Evolutionary conservation across 2,888 invertebrate genomes (phyloP).

Genomic region (Temnothorax unifasciatus): DNA sequence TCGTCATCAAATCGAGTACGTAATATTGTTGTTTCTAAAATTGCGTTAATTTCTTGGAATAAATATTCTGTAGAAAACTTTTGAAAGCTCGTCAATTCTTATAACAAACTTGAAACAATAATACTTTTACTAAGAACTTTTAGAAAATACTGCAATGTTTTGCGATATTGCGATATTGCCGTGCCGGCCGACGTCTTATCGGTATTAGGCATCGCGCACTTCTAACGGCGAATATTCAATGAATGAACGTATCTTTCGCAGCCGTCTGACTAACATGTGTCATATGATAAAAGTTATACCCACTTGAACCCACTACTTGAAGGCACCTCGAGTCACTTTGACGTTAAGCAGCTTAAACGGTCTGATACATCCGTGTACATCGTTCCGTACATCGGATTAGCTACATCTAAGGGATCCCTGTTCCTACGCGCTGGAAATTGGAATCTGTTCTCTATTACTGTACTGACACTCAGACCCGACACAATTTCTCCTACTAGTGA

Average conservation of each 20-base stretch:
- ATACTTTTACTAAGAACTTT: background rate
- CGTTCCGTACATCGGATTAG: slow-evolving; percentile 53
- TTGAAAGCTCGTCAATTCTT: background rate
- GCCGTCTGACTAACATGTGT: slow-evolving; percentile 29
- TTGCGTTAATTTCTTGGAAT: background rate
- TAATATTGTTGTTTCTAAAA: slow-evolving; percentile 13
- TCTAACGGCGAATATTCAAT: background rate
- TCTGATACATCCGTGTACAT: slow-evolving; percentile 48
- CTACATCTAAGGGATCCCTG: slow-evolving; percentile 48
- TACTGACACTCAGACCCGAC: slow-evolving; percentile 45
- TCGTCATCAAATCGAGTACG: background rate
- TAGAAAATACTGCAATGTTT: no score
- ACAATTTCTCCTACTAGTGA: slow-evolving; percentile 44
- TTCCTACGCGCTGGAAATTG: slow-evolving; percentile 56
- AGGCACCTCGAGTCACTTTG: slow-evolving; percentile 51
- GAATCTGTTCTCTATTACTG: slow-evolving; percentile 56
- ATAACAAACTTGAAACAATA: background rate
- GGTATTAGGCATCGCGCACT: background rate
- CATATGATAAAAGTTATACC: slow-evolving; percentile 37
- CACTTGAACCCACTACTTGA: slow-evolving; percentile 43
- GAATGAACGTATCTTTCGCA: slow-evolving; percentile 7
- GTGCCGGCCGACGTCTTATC: background rate
- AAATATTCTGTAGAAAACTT: background rate
- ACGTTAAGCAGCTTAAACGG: slow-evolving; percentile 57
- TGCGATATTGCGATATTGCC: background rate